Conservation (phyloP, 2,113 vertebrate species). For the Malurus melanocephalus region DNA sequence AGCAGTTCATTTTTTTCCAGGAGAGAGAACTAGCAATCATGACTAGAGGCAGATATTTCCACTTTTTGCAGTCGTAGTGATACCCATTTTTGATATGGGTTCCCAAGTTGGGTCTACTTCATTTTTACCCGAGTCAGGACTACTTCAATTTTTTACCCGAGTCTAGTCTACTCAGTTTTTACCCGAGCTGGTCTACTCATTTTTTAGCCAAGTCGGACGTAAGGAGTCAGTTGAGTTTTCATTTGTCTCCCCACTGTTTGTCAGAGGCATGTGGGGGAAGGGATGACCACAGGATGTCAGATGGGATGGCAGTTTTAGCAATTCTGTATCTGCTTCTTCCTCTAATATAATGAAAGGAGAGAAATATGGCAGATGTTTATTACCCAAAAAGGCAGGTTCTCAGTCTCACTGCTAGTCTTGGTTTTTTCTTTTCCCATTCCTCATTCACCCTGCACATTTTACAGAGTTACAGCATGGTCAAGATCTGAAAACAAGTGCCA, state of each 20-base stretch:
- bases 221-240: too few relatives aligned
- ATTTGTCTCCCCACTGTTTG: too few relatives aligned
- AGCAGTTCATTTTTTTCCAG: neutral
- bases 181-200: too few relatives aligned
- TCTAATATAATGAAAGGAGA: neutral
- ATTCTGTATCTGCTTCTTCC: neutral
- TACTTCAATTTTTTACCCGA: too few relatives aligned
- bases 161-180: too few relatives aligned
- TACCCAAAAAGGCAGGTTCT: neutral
- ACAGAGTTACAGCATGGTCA: neutral
- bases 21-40: neutral
- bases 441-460: neutral
- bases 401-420: neutral
- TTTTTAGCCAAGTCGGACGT: too few relatives aligned
- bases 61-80: neutral
- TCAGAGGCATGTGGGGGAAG: too few relatives aligned
- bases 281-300: neutral
- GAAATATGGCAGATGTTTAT: neutral
- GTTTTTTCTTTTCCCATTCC: neutral
- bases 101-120: too few relatives aligned
- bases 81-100: constrained; percentile 8
- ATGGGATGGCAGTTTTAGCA: neutral
- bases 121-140: too few relatives aligned
- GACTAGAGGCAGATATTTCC: neutral
- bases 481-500: neutral